Base-by-base conservation (phyloP, 1,140 invertebrate genomes). In the Papilio machaon region DNA sequence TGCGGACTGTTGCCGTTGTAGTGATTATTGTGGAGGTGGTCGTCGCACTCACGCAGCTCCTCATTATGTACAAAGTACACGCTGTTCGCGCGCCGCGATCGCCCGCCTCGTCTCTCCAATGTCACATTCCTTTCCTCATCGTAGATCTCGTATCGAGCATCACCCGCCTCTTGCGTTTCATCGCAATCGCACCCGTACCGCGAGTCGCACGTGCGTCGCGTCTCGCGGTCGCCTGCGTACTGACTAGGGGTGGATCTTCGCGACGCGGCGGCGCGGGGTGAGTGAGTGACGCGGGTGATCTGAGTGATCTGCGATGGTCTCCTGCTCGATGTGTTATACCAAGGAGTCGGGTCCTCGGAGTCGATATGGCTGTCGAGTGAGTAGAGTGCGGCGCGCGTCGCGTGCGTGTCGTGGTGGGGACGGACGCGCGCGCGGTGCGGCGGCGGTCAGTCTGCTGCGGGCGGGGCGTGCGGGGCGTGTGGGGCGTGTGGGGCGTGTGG, bases 341-440 rank as follows among this genome's bases (percentile, higher is more conserved):
- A 8, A 7, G 64, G 10, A 30, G 23, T 19, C 5, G 52, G 30
- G 13, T 38, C 15, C 13, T 38, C 64, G 13, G 23, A 74, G 43
- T 74, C 17, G 4, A 9, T 13, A 46, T 74, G 73, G 0, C 17
- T 10, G 38, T 74, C 73, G 17, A 47, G 73, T 10, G 60, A 23
- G 60, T 64, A 64, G 6, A 64, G 60, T 19, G 58, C 58, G 52
- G 52, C 47, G 35, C 43, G 78, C 52, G 38, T 73, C 38, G 76
- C 64, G 47, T 23, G 73, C 30, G 49, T 23, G 54, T 60, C 80
- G 80, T 49, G 76, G 54, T n/a, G 78, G 70, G 52, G 70, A 35
- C 80, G 46, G 52, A 73, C 79, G 80, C 30, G 79, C 79, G 73
- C 70, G 58, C 79, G 73, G 35, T 60, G 54, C 73, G 76, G 80